Percentiles rank a stretch among this genome's conserved stretches.
These are phyloP conservation scores for Axea sp. DNA, from an alignment of 2,888 invertebrate species.

Conservation along the genomic window DNA sequence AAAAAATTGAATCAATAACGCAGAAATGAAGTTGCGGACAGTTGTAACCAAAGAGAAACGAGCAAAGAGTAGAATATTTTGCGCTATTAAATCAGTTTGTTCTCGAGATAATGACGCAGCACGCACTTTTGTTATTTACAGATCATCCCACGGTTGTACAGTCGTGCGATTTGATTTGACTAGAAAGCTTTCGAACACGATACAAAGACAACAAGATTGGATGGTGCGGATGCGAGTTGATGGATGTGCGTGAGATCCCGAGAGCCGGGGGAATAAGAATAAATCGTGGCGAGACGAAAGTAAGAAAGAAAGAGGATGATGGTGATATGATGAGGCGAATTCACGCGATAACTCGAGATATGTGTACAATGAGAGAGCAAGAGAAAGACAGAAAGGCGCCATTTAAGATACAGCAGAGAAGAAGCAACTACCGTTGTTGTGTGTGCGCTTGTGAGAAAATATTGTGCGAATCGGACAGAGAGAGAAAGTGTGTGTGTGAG, in stretches of 20 bases:
- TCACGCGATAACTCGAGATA: slow-evolving; percentile 59
- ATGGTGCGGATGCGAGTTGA: slow-evolving; percentile 78
- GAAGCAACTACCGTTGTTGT: slow-evolving; percentile 47
- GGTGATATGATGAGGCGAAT: slow-evolving; percentile 60
- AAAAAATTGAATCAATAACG: too few species aligned
- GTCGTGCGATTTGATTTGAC: slow-evolving; percentile 78
- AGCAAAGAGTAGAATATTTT: slow-evolving; percentile 36
- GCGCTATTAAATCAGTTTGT: slow-evolving; percentile 39
- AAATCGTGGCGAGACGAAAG: slow-evolving; percentile 67
- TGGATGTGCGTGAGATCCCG: slow-evolving; percentile 78
- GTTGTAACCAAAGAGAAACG: too few species aligned
- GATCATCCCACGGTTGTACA: slow-evolving; percentile 78
- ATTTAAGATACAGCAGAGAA: slow-evolving; percentile 63
- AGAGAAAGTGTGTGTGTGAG: slow-evolving; percentile 38
- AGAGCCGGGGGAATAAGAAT: slow-evolving; percentile 67
- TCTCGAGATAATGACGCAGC: slow-evolving; percentile 65
- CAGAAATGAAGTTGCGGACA: too few species aligned
- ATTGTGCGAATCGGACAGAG: slow-evolving; percentile 4
- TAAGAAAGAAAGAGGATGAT: slow-evolving; percentile 61
- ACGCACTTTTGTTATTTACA: slow-evolving; percentile 78
- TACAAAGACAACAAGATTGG: slow-evolving; percentile 79
- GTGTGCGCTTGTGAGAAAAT: slow-evolving; percentile 20
- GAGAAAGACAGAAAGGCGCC: slow-evolving; percentile 44
- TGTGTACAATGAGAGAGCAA: slow-evolving; percentile 58
- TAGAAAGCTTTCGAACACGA: slow-evolving; percentile 79